Evolutionary conservation across 2,888 invertebrate genomes (phyloP).

Genomic region (Acanthoscelides obtectus): DNA sequence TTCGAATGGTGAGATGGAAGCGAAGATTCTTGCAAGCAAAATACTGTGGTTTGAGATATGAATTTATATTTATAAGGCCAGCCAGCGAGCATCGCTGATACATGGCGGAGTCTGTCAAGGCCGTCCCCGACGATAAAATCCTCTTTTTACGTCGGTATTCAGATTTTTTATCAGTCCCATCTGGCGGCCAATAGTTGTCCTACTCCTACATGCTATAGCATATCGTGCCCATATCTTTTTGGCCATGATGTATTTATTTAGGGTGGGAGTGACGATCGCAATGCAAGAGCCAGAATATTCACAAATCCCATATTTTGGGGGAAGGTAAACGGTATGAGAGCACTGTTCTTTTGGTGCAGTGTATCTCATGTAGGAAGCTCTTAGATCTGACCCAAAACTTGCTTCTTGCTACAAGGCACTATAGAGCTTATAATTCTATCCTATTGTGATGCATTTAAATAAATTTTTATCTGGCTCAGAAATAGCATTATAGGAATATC

Average conservation of each 20-base stretch:
- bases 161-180: conserved; percentile 37
- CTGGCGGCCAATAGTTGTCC: conserved; percentile 40
- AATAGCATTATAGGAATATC: no score
- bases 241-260: background rate
- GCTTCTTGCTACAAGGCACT: no score
- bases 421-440: no score
- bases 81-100: background rate
- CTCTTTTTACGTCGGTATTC: conserved; percentile 35
- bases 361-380: no score
- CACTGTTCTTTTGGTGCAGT: no score
- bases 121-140: background rate
- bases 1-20: background rate
- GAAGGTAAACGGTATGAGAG: no score
- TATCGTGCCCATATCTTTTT: background rate
- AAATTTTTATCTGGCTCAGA: no score
- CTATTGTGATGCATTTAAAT: no score
- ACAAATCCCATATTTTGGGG: no score
- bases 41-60: background rate
- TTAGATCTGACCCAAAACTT: no score
- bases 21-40: background rate
- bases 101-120: background rate
- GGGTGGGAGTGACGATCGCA: background rate
- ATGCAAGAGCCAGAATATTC: no score
- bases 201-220: conserved; percentile 28
- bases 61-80: background rate